Conservation (phyloP, 2,888 invertebrate genomes). For the Crematogaster levior region DNA sequence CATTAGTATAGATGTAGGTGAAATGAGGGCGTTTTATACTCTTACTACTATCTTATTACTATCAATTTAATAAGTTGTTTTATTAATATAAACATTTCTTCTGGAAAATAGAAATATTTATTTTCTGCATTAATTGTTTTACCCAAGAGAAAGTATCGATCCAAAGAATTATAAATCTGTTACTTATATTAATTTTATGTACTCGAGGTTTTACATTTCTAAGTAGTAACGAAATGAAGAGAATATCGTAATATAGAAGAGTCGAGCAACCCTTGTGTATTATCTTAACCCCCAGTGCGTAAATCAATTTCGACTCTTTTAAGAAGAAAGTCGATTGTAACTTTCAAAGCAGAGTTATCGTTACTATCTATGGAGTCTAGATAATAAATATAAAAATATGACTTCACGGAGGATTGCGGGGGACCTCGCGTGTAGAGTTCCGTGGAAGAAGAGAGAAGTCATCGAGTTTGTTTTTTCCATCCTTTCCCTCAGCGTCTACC, state of each 20-base stretch:
- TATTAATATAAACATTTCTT: background rate
- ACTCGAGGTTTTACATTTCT: background rate
- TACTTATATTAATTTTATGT: background rate
- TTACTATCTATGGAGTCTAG: conserved; percentile 4
- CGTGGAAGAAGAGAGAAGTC: background rate
- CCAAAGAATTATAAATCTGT: background rate
- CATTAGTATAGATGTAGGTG: too few relatives aligned
- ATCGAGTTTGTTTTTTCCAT: background rate
- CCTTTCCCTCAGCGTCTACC: background rate
- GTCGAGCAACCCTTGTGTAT: too few relatives aligned
- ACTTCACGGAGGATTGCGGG: background rate
- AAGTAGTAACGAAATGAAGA: background rate
- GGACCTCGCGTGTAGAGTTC: background rate
- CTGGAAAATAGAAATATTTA: background rate
- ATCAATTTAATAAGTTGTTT: background rate
- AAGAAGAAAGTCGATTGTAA: conserved; percentile 6
- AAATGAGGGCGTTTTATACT: too few relatives aligned
- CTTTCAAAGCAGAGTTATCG: background rate
- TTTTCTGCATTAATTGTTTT: background rate
- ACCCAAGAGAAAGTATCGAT: background rate
- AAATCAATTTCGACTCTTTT: background rate
- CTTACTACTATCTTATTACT: too few relatives aligned
- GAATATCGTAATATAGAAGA: background rate
- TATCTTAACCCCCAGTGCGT: too few relatives aligned
- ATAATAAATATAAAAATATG: conserved; percentile 25